Percentiles rank a stretch among this genome's conserved stretches.
These are phyloP conservation scores for Actenoides hombroni DNA, from an alignment of 2,113 vertebrate genomes.

Conservation along the genomic window DNA sequence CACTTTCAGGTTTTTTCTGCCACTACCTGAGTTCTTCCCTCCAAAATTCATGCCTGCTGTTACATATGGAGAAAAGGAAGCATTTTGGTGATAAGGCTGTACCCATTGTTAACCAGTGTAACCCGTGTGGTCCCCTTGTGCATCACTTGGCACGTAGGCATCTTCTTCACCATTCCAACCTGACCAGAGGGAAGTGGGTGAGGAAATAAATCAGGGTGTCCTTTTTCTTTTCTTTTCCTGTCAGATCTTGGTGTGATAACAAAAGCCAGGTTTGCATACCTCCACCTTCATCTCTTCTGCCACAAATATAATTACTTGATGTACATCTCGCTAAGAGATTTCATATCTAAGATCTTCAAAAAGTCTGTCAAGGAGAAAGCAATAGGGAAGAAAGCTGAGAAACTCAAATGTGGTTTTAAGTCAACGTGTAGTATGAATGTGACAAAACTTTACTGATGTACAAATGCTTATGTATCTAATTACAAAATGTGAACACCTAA, in stretches of 20 bases:
- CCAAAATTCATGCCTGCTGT: not conserved
- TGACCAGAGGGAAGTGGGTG: not conserved
- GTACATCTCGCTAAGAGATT: not conserved
- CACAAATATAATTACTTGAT: not conserved
- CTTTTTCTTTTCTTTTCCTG: not conserved
- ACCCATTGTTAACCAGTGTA: not conserved
- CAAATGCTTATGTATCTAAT: not conserved
- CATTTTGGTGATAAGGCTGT: not conserved
- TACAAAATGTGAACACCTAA: not conserved
- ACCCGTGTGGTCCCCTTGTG: accelerated
- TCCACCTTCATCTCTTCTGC: not conserved
- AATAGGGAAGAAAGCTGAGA: not conserved
- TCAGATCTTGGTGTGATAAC: not conserved
- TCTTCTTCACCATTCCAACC: not conserved
- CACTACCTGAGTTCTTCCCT: not conserved
- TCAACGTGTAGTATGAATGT: not conserved
- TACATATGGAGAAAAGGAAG: not conserved
- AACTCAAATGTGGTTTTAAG: not conserved
- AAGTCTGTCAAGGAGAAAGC: slow-evolving; percentile 22
- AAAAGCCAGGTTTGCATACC: not conserved
- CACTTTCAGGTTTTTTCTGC: not conserved
- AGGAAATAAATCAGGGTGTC: not conserved
- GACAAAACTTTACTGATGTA: slow-evolving; percentile 9
- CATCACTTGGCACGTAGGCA: accelerated
- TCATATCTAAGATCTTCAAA: slow-evolving; percentile 8